Evolutionary conservation across 2,113 vertebrate species (phyloP), one percentile per base, ranked within the genome.

Genomic region (Puntigrus tetrazona): DNA sequence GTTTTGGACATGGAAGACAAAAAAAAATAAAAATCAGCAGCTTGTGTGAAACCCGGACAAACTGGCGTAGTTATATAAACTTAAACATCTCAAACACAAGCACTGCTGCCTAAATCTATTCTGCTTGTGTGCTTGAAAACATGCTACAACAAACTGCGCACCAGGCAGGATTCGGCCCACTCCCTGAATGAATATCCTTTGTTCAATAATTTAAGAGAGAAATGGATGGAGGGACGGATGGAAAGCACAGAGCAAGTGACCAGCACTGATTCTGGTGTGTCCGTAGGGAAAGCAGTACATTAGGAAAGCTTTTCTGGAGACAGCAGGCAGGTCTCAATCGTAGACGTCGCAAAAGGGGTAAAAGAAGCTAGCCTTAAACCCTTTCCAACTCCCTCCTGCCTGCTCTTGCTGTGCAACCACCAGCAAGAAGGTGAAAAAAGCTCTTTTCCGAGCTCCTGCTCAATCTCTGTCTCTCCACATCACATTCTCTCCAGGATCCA

Each of bases 121-220:
- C 45, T 52, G 18, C 29, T 34, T 9, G 4, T 47, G 25, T 81
- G n/a, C 45, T 52, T 52, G 27, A 75, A 75, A 52, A 75, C 43
- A 75, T 16, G 45, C 59, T n/a, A 75, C 45, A 55, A 50, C 16
- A 3, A 52, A 81, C 61, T 8, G 27, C 6, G 7, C 41, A 67
- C 9, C 27, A 22, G 6, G 41, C 61, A 65, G 22, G n/a, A 13
- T 41, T 63, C 16, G 18, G 45, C 43, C 41, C 20, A 6, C 13
- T 43, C 8, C 78, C 75, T 73, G n/a, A 38, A 47, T 86, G 45
- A 8, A 85, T 78, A 29, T 86, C 61, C 11, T 77, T 82, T 88
- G 78, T 84, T 93, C 76, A 92, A 92, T 93, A 88, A 93, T 94
- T 92, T 85, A 93, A 88, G 29, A 57, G 83, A 87, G 69, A 91